Conservation (phyloP, 2,113 vertebrate genomes). For the Lepisosteus osseus region DNA sequence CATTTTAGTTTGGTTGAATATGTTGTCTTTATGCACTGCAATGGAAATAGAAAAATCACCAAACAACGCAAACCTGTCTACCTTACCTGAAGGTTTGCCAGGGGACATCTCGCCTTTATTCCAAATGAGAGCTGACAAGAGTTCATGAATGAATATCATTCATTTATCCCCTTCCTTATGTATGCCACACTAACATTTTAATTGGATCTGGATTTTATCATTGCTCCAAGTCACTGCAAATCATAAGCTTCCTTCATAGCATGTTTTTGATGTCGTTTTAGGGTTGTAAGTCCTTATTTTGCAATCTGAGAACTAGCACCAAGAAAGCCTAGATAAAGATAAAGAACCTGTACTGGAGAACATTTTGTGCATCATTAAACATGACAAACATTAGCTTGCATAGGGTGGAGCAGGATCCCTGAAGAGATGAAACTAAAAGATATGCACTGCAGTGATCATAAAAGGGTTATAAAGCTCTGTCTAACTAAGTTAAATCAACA, state of each 20-base stretch:
- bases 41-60: too few species aligned
- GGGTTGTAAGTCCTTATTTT: conserved; percentile 53
- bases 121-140: not conserved
- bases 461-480: conserved; percentile 67
- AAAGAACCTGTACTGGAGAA: conserved; percentile 87
- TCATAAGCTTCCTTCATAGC: not conserved
- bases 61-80: not conserved
- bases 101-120: not conserved
- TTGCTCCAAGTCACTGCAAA: not conserved
- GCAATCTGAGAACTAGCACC: conserved; percentile 71
- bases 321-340: conserved; percentile 83
- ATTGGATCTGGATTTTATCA: not conserved
- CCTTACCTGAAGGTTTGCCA: not conserved
- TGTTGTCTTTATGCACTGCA: not conserved
- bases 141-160: too few species aligned
- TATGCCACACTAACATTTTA: not conserved
- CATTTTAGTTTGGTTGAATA: not conserved
- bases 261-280: conserved; percentile 2
- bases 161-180: not conserved
- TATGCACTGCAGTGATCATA: conserved; percentile 76
- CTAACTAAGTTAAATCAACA: conserved; percentile 78
- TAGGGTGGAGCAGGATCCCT: conserved; percentile 78
- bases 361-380: conserved; percentile 95
- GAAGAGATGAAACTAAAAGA: conserved; percentile 85
- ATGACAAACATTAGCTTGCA: conserved; percentile 83